Percentiles rank a stretch among this genome's conserved stretches.
Conservation (phyloP, 2,113 vertebrate genomes). For the Sphyrna mokarran region DNA sequence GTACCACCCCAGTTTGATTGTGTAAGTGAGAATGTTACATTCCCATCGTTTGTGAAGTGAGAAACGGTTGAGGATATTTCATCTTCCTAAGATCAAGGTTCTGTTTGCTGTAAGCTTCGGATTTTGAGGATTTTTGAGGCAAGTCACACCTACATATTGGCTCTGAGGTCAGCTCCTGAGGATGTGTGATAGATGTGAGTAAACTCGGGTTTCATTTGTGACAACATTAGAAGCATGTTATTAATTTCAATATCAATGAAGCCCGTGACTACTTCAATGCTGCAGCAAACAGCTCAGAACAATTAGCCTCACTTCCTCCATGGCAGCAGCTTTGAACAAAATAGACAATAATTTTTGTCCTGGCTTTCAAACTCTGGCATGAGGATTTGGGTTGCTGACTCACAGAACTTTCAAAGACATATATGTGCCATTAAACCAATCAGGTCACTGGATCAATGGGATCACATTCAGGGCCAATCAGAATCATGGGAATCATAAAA, state of each 20-base stretch:
- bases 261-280: background rate
- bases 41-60: background rate
- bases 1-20: too few relatives aligned
- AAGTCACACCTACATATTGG: background rate
- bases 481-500: too few relatives aligned
- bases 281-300: background rate
- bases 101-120: background rate
- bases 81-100: background rate
- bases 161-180: background rate
- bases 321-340: background rate
- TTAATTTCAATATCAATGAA: background rate
- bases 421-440: background rate
- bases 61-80: background rate
- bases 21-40: background rate
- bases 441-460: background rate
- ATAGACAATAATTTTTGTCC: background rate
- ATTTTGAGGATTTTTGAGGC: background rate
- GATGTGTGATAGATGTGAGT: background rate
- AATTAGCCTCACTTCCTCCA: background rate
- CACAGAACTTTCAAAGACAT: background rate
- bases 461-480: background rate
- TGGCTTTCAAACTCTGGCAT: background rate
- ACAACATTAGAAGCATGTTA: background rate
- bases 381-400: background rate
- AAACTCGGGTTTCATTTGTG: background rate